phyloP scores from a whole-genome alignment of 2,797 vertebrate species.

The Rhinoraja longicauda region DNA sequence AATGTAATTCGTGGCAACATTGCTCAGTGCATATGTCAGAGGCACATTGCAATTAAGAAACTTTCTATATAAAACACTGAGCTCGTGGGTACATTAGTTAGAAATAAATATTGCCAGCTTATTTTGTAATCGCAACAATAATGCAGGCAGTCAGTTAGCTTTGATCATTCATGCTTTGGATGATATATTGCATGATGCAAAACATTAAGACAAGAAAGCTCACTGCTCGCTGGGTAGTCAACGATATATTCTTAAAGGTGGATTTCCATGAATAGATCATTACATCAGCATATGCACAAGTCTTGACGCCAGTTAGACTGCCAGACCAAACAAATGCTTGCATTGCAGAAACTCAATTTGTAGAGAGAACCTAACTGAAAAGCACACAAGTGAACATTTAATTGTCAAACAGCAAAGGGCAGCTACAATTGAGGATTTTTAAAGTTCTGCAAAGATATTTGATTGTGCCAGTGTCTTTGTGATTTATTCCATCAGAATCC shows the following conservation, averaged over 20 bases:
- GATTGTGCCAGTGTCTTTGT: neutral
- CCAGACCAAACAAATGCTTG: no score
- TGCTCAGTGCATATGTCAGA: neutral
- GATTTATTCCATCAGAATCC: neutral
- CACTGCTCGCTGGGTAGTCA: neutral
- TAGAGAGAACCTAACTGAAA: neutral
- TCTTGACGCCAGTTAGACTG: no score
- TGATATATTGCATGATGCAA: neutral
- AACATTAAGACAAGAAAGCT: neutral
- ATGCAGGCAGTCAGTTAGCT: neutral
- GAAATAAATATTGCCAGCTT: neutral
- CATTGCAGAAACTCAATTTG: no score
- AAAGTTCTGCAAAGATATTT: neutral
- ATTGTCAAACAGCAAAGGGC: neutral
- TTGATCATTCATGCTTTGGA: neutral
- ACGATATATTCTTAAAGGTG: neutral
- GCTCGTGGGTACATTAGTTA: neutral
- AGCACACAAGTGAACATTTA: neutral
- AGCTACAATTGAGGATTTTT: neutral
- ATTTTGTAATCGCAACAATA: neutral
- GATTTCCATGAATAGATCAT: no score
- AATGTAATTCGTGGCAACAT: neutral
- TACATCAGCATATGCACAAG: no score
- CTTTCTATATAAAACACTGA: neutral
- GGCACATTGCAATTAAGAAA: neutral